A percentile compares a stretch with the other conserved stretches of the same genome.
Evolutionary conservation across 2,113 vertebrate genomes (phyloP).

Genomic region (Aythya baeri): DNA sequence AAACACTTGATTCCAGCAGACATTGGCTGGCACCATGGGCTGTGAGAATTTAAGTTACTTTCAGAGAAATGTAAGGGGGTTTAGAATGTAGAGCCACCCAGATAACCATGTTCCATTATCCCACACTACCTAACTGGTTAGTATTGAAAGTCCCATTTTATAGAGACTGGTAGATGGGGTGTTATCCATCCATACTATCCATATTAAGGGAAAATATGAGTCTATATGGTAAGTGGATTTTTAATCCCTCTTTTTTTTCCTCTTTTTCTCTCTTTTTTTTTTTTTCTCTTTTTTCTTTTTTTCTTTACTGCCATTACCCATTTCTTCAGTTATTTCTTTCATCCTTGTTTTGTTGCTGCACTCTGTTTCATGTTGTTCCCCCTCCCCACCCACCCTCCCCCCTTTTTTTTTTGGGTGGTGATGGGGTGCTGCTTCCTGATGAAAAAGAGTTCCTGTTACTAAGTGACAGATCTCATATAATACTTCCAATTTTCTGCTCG

Average conservation of each 20-base stretch:
- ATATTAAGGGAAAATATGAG: accelerated
- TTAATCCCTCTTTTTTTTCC: not conserved
- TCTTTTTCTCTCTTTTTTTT: too few species aligned
- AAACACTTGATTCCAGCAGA: not conserved
- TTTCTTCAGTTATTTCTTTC: not conserved
- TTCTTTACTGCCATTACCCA: not conserved
- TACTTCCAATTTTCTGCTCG: not conserved
- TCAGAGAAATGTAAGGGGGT: not conserved
- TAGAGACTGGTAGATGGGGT: not conserved
- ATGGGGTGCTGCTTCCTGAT: not conserved
- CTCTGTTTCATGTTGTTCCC: not conserved
- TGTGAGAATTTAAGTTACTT: not conserved
- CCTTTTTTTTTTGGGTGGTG: not conserved
- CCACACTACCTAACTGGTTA: not conserved
- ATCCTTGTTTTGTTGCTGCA: not conserved
- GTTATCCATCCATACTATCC: not conserved
- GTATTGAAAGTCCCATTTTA: not conserved
- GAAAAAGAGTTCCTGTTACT: not conserved
- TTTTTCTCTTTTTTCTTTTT: not conserved
- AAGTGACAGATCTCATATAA: not conserved
- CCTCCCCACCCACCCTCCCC: not conserved
- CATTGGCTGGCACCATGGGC: not conserved
- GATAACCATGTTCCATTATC: not conserved
- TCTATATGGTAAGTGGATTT: not conserved
- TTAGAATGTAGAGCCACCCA: not conserved